phyloP scores from a whole-genome alignment of 2,113 vertebrate species.

The Sisor rabdophorus region DNA sequence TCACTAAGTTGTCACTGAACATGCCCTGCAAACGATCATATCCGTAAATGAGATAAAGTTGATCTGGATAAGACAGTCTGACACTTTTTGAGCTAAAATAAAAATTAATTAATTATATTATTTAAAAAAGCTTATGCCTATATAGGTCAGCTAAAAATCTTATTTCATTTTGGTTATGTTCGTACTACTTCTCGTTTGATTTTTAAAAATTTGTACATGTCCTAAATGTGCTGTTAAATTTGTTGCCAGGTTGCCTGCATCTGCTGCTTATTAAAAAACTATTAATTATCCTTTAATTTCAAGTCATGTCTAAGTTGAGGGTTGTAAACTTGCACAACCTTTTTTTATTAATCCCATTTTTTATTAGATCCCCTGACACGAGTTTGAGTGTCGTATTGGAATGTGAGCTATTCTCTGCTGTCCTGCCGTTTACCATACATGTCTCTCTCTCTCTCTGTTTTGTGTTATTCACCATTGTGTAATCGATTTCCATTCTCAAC shows the following conservation, averaged over 20 bases:
- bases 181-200: background rate
- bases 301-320: background rate
- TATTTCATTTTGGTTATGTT: background rate
- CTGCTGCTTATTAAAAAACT: conserved; percentile 24
- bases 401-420: background rate
- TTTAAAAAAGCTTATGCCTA: background rate
- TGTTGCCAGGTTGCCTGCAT: background rate
- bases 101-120: background rate
- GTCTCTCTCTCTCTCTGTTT: background rate
- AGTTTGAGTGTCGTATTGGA: background rate
- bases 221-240: background rate
- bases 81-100: too few species aligned
- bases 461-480: background rate
- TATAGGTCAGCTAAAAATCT: background rate
- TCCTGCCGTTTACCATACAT: background rate
- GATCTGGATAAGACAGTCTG: too few species aligned
- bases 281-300: conserved; percentile 10
- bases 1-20: too few species aligned
- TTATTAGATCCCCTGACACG: background rate
- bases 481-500: background rate
- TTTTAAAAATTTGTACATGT: background rate
- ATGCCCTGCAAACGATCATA: too few species aligned
- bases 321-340: background rate
- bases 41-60: too few species aligned
- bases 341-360: background rate